Conservation (phyloP, 1,140 invertebrate genomes). For the Monochamus saltuarius region DNA sequence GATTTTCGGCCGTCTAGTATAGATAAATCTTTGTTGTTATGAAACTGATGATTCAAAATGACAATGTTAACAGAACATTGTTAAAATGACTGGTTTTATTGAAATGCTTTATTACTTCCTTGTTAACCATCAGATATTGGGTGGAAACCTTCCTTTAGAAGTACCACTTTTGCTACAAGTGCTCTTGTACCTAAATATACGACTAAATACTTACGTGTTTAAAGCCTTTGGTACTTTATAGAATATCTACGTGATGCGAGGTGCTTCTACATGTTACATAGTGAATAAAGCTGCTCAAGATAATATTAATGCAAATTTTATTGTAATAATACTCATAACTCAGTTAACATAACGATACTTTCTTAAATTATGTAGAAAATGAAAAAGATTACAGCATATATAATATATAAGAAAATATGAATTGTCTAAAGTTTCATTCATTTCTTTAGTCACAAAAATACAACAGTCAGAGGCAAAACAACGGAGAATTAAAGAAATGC, state of each 20-base stretch:
- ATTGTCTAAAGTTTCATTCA: neutral
- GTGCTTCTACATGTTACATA: neutral
- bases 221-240: slow-evolving; percentile 2
- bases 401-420: neutral
- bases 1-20: no score
- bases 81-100: no score
- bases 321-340: slow-evolving; percentile 18
- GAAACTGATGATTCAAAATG: no score
- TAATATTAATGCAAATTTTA: slow-evolving; percentile 30
- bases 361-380: slow-evolving; percentile 1
- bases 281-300: slow-evolving; percentile 26
- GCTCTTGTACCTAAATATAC: neutral
- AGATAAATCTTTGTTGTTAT: no score
- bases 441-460: neutral
- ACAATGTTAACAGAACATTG: no score
- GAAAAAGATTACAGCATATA: neutral
- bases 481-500: neutral
- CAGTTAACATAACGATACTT: neutral
- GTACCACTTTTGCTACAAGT: neutral
- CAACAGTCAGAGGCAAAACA: neutral
- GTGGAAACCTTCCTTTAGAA: no score
- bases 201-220: slow-evolving; percentile 5
- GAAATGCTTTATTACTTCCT: no score
- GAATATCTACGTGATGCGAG: neutral
- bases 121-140: no score